Conservation (phyloP, 2,113 vertebrate genomes). For the Neopipo cinnamomea region DNA sequence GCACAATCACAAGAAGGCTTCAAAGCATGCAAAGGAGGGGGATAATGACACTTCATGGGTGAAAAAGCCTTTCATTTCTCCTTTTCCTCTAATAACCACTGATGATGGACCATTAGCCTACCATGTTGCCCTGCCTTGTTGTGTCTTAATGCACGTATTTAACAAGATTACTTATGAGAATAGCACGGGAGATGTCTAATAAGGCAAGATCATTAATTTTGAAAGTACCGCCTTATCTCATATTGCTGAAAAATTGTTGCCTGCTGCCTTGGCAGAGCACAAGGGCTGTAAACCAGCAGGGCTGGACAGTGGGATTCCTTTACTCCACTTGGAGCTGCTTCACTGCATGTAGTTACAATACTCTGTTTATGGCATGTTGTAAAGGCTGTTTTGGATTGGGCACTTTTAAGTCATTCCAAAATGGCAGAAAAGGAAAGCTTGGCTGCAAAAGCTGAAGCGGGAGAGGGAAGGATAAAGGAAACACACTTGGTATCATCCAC, state of each 20-base stretch:
- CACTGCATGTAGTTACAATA: neutral
- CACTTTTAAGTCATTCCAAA: neutral
- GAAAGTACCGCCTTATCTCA: neutral
- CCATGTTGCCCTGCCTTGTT: neutral
- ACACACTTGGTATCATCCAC: fast-evolving
- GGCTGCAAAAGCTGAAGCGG: neutral
- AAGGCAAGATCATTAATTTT: neutral
- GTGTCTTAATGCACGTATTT: neutral
- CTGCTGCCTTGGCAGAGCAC: neutral
- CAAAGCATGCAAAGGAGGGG: neutral
- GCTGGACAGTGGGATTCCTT: neutral
- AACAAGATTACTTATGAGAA: neutral
- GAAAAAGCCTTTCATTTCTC: neutral
- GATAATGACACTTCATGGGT: neutral
- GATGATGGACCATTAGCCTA: neutral
- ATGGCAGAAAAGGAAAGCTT: neutral
- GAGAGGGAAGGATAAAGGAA: neutral
- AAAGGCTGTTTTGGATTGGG: neutral
- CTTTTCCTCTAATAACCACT: neutral
- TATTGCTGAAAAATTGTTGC: neutral
- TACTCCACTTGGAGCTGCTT: neutral
- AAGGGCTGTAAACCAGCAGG: neutral
- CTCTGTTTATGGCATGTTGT: fast-evolving
- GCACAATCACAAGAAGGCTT: neutral
- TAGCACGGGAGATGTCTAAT: neutral